Percentiles rank a stretch among this genome's conserved stretches.
Evolutionary conservation across 1,140 invertebrate species (phyloP).

Genomic region (Cydia strobilella): DNA sequence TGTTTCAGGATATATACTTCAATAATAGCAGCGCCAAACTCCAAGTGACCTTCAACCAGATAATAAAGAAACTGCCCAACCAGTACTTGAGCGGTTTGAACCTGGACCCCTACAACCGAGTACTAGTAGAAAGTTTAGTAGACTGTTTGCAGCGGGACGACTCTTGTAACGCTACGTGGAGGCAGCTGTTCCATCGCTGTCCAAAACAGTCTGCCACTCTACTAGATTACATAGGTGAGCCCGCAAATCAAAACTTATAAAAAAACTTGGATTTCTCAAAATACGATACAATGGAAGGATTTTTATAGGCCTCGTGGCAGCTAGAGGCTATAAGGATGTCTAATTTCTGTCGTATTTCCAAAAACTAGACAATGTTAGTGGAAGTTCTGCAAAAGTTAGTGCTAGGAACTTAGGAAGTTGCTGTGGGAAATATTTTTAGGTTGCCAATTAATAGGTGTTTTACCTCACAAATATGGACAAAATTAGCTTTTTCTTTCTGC

Average conservation of each 20-base stretch:
- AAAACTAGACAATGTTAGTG: no score
- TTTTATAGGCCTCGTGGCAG: no score
- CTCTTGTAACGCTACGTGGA: constrained; percentile 72
- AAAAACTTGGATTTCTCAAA: no score
- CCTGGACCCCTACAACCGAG: constrained; percentile 62
- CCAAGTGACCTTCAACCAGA: constrained; percentile 74
- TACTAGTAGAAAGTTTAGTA: constrained; percentile 61
- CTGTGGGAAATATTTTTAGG: no score
- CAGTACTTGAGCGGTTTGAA: constrained; percentile 61
- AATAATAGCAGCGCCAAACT: constrained; percentile 68
- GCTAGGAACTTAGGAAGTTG: no score
- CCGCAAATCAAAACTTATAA: background rate
- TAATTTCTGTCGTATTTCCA: no score
- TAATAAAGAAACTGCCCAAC: constrained; percentile 75
- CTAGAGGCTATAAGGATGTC: no score
- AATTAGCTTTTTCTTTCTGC: no score
- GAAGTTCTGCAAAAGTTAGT: no score
- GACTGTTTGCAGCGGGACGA: constrained; percentile 64
- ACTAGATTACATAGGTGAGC: constrained; percentile 70
- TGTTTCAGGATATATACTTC: constrained; percentile 70
- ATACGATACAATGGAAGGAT: no score
- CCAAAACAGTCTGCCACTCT: constrained; percentile 70
- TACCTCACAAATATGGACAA: no score
- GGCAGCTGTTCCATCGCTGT: constrained; percentile 69
- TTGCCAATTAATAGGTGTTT: no score